A percentile compares a stretch with the other conserved stretches of the same genome.
phyloP scores from a whole-genome alignment of 2,888 invertebrate genomes.

The Ariolimax columbianus region DNA sequence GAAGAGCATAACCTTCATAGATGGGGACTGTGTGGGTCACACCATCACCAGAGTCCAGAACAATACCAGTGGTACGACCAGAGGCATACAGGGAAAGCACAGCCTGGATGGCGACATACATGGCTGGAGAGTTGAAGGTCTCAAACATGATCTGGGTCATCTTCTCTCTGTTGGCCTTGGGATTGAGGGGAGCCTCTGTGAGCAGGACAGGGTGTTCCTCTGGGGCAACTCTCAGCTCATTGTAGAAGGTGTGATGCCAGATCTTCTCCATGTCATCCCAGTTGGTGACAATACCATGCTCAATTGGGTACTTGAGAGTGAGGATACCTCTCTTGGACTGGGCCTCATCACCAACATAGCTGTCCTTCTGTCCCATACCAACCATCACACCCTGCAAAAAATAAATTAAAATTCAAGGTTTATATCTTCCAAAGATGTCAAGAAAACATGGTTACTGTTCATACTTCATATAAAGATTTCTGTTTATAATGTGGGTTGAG shows the following conservation, averaged over 20 bases:
- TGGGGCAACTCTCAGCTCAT: constrained; percentile 79
- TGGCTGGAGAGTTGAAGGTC: constrained; percentile 87
- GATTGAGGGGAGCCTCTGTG: constrained; percentile 89
- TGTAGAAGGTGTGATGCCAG: constrained; percentile 78
- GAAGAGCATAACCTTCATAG: constrained; percentile 70
- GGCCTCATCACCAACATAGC: constrained; percentile 56
- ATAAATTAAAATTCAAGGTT: background rate
- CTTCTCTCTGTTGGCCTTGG: constrained; percentile 96
- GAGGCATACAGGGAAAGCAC: constrained; percentile 94
- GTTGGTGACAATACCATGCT: constrained; percentile 74
- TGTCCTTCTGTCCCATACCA: constrained; percentile 56
- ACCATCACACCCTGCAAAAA: constrained; percentile 56
- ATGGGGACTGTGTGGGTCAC: constrained; percentile 95
- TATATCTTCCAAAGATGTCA: background rate
- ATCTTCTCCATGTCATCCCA: constrained; percentile 76
- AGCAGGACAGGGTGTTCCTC: constrained; percentile 90
- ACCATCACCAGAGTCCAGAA: constrained; percentile 96
- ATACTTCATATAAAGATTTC: too few species aligned
- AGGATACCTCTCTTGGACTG: constrained; percentile 57
- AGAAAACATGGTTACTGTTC: too few species aligned
- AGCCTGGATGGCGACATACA: constrained; percentile 96
- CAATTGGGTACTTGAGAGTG: constrained; percentile 67
- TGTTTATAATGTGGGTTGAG: too few species aligned
- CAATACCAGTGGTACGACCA: constrained; percentile 95
- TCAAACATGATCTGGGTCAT: constrained; percentile 84